Base-by-base conservation (phyloP, 2,113 vertebrate genomes). In the Apus apus region DNA sequence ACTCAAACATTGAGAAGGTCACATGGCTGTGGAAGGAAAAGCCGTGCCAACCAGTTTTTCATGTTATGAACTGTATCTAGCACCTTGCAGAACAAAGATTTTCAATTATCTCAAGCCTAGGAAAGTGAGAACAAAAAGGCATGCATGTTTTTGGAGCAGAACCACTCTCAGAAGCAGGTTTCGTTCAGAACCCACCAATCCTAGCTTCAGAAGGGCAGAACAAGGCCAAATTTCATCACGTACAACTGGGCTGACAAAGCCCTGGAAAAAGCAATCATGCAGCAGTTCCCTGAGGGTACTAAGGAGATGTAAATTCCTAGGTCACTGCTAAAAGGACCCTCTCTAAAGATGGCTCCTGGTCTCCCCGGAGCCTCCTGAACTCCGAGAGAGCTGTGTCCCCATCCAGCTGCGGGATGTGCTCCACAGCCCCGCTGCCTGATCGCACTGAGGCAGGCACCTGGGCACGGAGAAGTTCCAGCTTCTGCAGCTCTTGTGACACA, bases 401-500 rank as follows among this genome's bases (percentile, higher is more conserved):
- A 4, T 0, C 46, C 1, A 4, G 5, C 36, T 18, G 64, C 5
- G 2, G 32, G 8, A 8, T 1, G 3, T 0, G 9, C 45, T 11
- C 16, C 72, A 11, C 46, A 40, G 72, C 56, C 50, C 70, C 2
- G 21, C 56, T 32, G 57, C 13, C 50, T 9, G 8, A 38, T 5
- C 2, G 9, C 60, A 2, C 3, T 5, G 19, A 53, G 67, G 61
- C 50, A 15, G 23, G 1, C 21, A 78, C 8, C 19, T 1, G 57
- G 38, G 30, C 45, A 73, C 1, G 20, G 51, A 34, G 26, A n/a
- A 40, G 50, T 2, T n/a, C 15, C 64, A 34, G 53, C 56, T 50
- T 19, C 1, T 2, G 38, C 38, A 43, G 76, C 43, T 5, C 6
- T 32, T 20, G 27, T 4, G 25, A 21, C 6, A 22, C 0, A 1